These are phyloP conservation scores for Somateria mollissima DNA, from an alignment of 2,797 vertebrate species.

Conservation along the genomic window DNA sequence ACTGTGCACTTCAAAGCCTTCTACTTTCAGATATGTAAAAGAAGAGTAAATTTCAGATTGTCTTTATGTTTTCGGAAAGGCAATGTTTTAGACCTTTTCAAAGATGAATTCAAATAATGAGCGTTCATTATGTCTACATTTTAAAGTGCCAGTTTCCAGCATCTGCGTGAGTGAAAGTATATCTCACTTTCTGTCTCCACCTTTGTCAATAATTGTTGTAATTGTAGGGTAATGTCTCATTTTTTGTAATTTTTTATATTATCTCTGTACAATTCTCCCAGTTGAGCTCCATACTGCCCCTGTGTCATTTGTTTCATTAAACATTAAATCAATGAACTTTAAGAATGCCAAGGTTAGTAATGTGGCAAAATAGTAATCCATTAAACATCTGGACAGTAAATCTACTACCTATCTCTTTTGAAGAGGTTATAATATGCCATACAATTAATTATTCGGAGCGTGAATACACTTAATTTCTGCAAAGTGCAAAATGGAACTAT, in stretches of 20 bases:
- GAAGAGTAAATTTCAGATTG: not conserved
- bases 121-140: not conserved
- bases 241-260: not conserved
- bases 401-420: not conserved
- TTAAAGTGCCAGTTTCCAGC: not conserved
- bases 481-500: slow-evolving; percentile 12
- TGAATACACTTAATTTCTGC: slow-evolving; percentile 20
- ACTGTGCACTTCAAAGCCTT: not conserved
- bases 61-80: not conserved
- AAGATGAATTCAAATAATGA: not conserved
- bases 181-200: not conserved
- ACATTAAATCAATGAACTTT: slow-evolving; percentile 42
- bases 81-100: not conserved
- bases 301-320: slow-evolving; percentile 20
- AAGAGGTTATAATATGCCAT: not conserved
- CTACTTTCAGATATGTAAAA: not conserved
- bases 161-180: not conserved
- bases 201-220: not conserved
- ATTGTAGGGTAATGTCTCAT: not conserved
- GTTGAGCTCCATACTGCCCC: not conserved
- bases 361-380: slow-evolving; percentile 32
- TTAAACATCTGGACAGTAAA: slow-evolving; percentile 31
- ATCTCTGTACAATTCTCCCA: not conserved
- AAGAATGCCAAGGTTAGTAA: not conserved
- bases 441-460: slow-evolving; percentile 44